Evolutionary conservation across 2,113 vertebrate genomes (phyloP).

Genomic region (Corynorhinus townsendii): DNA sequence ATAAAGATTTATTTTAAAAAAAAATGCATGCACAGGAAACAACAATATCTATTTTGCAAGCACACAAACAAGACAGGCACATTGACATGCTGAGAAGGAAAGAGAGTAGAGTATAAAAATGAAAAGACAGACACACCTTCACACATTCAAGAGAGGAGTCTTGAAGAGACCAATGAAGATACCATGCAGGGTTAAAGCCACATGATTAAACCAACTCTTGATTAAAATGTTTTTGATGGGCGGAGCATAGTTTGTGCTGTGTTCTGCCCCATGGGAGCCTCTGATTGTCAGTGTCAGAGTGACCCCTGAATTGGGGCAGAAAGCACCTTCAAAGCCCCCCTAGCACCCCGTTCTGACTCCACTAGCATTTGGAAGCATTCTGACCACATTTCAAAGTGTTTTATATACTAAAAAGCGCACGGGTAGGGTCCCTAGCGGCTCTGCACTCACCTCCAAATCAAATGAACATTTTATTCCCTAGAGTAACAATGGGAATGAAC

Average conservation of each 20-base stretch:
- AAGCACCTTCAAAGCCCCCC: background rate
- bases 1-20: too few species aligned
- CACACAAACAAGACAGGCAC: background rate
- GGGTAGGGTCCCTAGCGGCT: too few species aligned
- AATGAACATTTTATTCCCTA: background rate
- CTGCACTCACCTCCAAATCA: background rate
- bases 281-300: background rate
- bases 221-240: background rate
- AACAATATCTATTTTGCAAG: background rate
- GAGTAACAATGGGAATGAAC: background rate
- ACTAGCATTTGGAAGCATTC: background rate
- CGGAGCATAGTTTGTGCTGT: background rate
- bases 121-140: background rate
- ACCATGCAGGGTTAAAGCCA: background rate
- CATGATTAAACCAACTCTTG: background rate
- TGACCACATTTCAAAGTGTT: background rate
- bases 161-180: background rate
- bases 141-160: background rate
- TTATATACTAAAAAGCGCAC: too few species aligned
- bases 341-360: background rate
- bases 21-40: background rate
- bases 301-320: background rate
- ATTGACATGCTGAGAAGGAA: background rate
- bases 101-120: background rate
- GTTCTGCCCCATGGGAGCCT: background rate